Evolutionary conservation across 2,888 invertebrate species (phyloP).

Genomic region (Candidula unifasciata): DNA sequence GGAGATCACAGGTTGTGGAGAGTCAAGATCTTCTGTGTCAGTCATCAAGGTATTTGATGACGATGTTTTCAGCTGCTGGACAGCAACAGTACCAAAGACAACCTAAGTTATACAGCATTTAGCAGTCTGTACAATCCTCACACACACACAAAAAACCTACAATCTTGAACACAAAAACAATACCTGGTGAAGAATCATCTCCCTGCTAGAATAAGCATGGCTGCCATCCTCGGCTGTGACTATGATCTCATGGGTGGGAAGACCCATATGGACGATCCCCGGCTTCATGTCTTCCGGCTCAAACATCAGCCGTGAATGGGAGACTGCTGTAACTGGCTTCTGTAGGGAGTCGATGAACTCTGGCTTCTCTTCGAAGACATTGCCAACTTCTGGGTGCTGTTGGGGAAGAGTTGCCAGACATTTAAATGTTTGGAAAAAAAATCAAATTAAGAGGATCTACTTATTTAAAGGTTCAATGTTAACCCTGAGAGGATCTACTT

Average conservation of each 20-base stretch:
- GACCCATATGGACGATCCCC: constrained; percentile 51
- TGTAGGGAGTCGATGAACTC: constrained; percentile 69
- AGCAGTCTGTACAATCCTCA: no score
- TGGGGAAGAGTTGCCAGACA: background rate
- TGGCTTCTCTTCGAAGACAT: constrained; percentile 60
- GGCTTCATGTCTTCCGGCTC: constrained; percentile 55
- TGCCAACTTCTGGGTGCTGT: constrained; percentile 56
- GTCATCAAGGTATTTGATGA: no score
- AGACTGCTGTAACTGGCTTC: constrained; percentile 53
- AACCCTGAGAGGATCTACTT: no score
- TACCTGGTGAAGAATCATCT: constrained; percentile 49
- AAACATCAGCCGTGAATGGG: constrained; percentile 48
- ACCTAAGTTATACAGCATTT: no score
- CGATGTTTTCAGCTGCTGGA: no score
- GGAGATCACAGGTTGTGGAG: no score
- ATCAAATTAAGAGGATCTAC: no score
- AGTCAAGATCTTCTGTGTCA: no score
- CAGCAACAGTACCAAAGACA: no score
- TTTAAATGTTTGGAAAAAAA: no score
- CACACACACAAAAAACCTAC: background rate
- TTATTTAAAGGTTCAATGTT: no score
- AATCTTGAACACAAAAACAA: background rate
- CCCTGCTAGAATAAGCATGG: constrained; percentile 38
- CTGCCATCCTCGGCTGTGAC: constrained; percentile 36
- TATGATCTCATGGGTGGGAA: constrained; percentile 34